Percentiles rank a stretch among this genome's conserved stretches.
Conservation (phyloP, 2,888 invertebrate species). For the Nemurella pictetii region DNA sequence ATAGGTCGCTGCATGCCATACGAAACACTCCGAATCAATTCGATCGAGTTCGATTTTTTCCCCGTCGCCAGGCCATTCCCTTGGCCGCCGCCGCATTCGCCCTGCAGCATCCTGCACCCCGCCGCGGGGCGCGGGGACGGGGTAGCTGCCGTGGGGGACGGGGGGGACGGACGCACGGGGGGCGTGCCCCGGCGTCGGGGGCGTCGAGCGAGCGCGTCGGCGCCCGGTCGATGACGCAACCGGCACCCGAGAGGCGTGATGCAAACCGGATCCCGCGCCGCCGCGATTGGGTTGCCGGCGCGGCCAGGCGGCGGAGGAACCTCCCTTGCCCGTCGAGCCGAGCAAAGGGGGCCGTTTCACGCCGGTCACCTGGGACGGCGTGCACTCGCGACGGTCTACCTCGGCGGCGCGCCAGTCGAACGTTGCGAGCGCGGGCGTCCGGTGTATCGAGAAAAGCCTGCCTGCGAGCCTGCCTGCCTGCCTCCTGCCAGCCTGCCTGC, state of each 20-base stretch:
- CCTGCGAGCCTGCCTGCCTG: too few relatives aligned
- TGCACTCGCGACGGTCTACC: not conserved
- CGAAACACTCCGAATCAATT: constrained; percentile 7
- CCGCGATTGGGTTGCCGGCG: constrained; percentile 7
- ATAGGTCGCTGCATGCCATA: not conserved
- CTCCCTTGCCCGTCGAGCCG: not conserved
- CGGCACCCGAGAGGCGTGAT: constrained; percentile 13
- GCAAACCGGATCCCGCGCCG: not conserved
- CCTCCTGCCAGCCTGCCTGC: too few relatives aligned
- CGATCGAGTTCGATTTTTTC: not conserved
- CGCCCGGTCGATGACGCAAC: constrained; percentile 11
- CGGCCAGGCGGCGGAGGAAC: not conserved
- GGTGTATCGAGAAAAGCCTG: not conserved
- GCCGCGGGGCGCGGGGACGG: not conserved
- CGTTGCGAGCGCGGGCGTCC: not conserved
- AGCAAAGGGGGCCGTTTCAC: not conserved
- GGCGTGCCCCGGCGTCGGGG: not conserved
- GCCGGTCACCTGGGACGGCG: not conserved
- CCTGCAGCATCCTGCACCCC: not conserved
- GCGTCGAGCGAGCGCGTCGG: constrained; percentile 17
- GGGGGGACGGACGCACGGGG: not conserved
- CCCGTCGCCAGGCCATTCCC: too few relatives aligned
- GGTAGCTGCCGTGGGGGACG: not conserved
- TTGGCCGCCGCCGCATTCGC: too few relatives aligned
- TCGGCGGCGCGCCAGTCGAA: not conserved